Evolutionary conservation across 1,140 invertebrate species (phyloP).

Genomic region (Steinernema khuongi): DNA sequence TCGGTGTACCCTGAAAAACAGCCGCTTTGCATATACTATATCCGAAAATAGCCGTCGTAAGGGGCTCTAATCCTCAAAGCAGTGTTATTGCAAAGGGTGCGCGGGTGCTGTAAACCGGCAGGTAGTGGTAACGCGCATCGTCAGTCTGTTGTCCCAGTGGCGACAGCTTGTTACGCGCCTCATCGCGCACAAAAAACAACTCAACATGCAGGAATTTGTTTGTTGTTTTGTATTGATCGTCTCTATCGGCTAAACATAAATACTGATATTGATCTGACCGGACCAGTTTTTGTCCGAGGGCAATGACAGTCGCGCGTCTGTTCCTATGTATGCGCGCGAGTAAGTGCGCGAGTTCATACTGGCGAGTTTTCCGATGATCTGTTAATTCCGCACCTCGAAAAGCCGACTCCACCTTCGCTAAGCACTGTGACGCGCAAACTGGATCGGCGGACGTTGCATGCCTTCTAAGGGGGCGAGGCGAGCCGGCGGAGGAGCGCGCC

Average conservation of each 20-base stretch:
- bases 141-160: background rate
- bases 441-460: constrained; percentile 5
- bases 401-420: constrained; percentile 16
- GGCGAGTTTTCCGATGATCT: constrained; percentile 13
- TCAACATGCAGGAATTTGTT: background rate
- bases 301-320: constrained; percentile 8
- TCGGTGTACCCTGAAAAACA: too few relatives aligned
- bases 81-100: background rate
- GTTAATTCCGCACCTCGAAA: constrained; percentile 16
- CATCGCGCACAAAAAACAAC: constrained; percentile 9
- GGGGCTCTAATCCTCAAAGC: background rate
- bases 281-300: constrained; percentile 16
- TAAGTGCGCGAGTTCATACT: constrained; percentile 4
- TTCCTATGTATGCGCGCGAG: background rate
- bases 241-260: constrained; percentile 12
- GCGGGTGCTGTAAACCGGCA: background rate
- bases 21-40: background rate
- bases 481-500: background rate
- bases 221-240: constrained; percentile 10
- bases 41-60: constrained; percentile 2
- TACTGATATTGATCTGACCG: constrained; percentile 16
- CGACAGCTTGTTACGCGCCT: background rate
- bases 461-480: background rate
- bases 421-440: constrained; percentile 14
- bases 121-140: background rate